phyloP scores from a whole-genome alignment of 2,113 vertebrate genomes.

The Rhodinocichla rosea region DNA sequence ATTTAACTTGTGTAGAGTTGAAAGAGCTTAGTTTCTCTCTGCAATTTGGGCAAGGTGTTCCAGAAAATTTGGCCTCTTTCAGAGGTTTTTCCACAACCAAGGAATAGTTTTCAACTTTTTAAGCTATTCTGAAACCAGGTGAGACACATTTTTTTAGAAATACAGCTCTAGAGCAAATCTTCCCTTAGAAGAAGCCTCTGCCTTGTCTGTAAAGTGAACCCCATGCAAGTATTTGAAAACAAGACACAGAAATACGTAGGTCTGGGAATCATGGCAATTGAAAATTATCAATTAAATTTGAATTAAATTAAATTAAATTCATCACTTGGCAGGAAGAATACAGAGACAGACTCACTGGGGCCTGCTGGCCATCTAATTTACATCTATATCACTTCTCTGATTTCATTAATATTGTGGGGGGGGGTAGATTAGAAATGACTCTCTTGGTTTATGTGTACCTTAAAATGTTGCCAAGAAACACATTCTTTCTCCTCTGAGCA shows the following conservation, averaged over 20 bases:
- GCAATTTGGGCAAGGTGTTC: neutral
- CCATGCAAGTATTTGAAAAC: neutral
- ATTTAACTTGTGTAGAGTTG: neutral
- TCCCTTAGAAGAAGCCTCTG: neutral
- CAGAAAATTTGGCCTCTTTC: neutral
- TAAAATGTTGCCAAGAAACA: neutral
- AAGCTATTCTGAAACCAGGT: neutral
- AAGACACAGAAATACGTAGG: neutral
- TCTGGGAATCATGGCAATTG: neutral
- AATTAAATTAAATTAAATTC: neutral
- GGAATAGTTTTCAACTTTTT: neutral
- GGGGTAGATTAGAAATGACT: neutral
- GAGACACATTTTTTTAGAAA: neutral
- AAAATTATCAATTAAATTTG: neutral
- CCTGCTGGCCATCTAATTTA: neutral
- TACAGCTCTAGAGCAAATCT: neutral
- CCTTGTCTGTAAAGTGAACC: neutral
- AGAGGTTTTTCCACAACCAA: neutral
- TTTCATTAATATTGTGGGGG: neutral
- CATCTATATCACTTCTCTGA: neutral
- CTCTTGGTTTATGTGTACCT: neutral
- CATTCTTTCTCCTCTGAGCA: neutral
- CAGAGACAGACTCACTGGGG: neutral
- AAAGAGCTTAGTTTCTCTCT: neutral
- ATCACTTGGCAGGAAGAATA: neutral